Base-by-base conservation (phyloP, 2,113 vertebrate genomes). In the Odocoileus hemionus region DNA sequence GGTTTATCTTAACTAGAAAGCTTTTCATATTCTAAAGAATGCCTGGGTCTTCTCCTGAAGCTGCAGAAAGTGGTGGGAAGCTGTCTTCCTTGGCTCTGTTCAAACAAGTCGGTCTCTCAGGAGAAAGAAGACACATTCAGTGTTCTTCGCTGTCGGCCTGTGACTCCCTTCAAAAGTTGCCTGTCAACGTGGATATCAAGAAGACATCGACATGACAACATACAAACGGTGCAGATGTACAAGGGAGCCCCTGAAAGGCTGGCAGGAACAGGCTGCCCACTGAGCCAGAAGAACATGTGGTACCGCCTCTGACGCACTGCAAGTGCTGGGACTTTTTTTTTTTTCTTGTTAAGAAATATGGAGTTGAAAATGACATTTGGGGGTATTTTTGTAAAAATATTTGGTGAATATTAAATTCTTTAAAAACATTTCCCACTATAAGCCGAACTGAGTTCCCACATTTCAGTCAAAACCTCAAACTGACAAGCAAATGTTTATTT, bases 391-490 rank as follows among this genome's bases (percentile, higher is more conserved):
- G 28, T 84, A 96, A 97, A 98, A 97, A 93, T 93, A 95, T 89
- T 87, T 97, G 95, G 28, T 95, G 96, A 98, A 61, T 98, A 97
- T 98, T 97, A 95, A 95, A 94, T 97, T 90, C 14, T 83, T 54
- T 8, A 52, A 94, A 96, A 96, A 57, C 47, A 96, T 91, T 94
- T 84, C 67, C 83, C 30, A 86, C 55, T 95, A 57, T 86, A 91
- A 94, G 76, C 67, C 1, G 26, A 95, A 96, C 45, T 89, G 79
- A 91, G 52, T 91, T 95, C 82, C 86, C 86, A 95, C 36, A 89
- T 91, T 95, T 96, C 91, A 96, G 67, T 93, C 86, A 92, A 96
- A 96, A 96, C 92, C 88, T 96, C 82, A 95, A 92, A 96, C 12
- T 91, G 95, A 94, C 95, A 97, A 43, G 91, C 89, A 89, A 93